These are phyloP conservation scores for Eilema caniola DNA, from an alignment of 2,888 invertebrate genomes.

Conservation along the genomic window DNA sequence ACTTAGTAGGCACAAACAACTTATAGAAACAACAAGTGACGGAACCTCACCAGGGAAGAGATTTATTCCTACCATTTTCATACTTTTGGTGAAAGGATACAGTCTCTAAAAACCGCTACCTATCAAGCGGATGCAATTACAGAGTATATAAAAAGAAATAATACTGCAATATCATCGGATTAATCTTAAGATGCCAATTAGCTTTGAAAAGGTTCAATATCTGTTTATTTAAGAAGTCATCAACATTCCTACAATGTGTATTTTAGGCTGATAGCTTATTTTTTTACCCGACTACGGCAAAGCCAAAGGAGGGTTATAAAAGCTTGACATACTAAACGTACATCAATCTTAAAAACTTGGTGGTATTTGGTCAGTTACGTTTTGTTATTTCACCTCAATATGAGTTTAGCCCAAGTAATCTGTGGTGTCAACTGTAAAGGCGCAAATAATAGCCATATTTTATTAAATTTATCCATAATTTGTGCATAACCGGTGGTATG, in stretches of 20 bases:
- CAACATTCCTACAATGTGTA: neutral
- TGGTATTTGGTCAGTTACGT: neutral
- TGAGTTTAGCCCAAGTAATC: neutral
- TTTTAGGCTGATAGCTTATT: neutral
- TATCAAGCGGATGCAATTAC: neutral
- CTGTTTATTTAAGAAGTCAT: neutral
- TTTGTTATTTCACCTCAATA: neutral
- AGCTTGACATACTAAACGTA: too few species aligned
- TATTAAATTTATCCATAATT: too few species aligned
- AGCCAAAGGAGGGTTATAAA: too few species aligned
- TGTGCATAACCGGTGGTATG: too few species aligned
- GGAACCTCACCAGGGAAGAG: neutral
- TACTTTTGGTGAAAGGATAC: slow-evolving; percentile 1
- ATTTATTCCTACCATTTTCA: neutral
- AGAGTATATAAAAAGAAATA: neutral
- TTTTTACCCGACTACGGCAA: too few species aligned
- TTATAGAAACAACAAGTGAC: too few species aligned
- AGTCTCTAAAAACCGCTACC: neutral
- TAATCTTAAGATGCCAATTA: neutral
- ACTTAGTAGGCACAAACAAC: too few species aligned
- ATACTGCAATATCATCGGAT: slow-evolving; percentile 2
- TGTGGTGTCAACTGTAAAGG: neutral
- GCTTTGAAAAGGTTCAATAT: neutral
- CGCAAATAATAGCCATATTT: neutral
- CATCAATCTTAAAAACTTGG: too few species aligned